A percentile compares a stretch with the other conserved stretches of the same genome.
Conservation (phyloP, 2,888 invertebrate species). For the Terebella lapidaria region DNA sequence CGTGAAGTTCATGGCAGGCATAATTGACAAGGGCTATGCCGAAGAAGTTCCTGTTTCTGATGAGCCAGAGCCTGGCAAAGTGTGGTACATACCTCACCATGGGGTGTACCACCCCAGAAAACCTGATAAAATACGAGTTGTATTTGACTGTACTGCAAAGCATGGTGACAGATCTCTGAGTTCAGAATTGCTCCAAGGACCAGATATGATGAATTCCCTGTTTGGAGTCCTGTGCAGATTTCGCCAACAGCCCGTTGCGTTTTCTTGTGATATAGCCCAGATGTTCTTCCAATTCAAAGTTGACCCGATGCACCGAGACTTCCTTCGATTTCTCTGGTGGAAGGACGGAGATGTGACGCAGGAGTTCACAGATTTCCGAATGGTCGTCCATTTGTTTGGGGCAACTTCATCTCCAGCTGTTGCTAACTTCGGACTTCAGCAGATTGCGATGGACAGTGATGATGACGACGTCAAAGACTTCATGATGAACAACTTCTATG, state of each 20-base stretch:
- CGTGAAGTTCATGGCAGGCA: no score
- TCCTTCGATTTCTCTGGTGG: background rate
- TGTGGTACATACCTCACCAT: background rate
- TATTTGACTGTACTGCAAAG: background rate
- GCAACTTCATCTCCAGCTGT: background rate
- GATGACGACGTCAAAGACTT: background rate
- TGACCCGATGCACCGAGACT: no score
- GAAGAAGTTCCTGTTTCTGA: background rate
- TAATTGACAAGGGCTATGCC: no score
- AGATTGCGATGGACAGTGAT: background rate
- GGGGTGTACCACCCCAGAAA: background rate
- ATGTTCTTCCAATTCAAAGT: background rate
- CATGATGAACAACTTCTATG: conserved; percentile 17
- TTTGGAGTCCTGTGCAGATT: no score
- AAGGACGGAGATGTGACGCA: background rate
- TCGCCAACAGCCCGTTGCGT: background rate
- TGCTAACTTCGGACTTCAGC: background rate
- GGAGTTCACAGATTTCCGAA: background rate
- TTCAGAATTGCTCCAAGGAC: background rate
- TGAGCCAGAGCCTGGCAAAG: background rate
- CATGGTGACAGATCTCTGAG: background rate
- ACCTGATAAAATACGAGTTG: no score
- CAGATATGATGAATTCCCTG: background rate
- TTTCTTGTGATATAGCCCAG: background rate
- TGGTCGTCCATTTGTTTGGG: background rate